Percentiles rank a stretch among this genome's conserved stretches.
Evolutionary conservation across 2,113 vertebrate genomes (phyloP).

Genomic region (Elanoides forficatus): DNA sequence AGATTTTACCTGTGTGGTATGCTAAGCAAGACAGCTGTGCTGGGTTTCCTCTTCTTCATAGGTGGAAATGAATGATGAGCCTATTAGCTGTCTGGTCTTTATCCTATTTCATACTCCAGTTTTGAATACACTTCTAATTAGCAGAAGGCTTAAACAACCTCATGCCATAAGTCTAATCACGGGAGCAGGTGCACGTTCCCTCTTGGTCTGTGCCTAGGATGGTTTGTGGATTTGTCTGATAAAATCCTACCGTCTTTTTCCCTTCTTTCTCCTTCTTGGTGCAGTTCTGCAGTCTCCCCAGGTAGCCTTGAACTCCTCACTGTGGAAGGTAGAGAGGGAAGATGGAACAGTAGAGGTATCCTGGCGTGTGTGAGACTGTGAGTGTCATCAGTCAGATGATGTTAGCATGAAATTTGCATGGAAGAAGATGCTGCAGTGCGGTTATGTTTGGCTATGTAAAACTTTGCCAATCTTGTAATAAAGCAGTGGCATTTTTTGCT

Average conservation of each 20-base stretch:
- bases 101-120: background rate
- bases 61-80: background rate
- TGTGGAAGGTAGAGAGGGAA: background rate
- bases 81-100: background rate
- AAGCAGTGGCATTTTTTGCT: background rate
- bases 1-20: background rate
- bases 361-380: background rate
- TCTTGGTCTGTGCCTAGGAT: background rate
- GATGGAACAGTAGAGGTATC: background rate
- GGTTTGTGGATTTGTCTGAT: background rate
- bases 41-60: background rate
- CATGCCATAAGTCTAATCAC: background rate
- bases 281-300: background rate
- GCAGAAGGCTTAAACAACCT: background rate
- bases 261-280: background rate
- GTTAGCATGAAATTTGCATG: background rate
- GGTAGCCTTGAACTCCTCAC: background rate
- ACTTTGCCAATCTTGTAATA: background rate
- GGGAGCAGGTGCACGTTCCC: background rate
- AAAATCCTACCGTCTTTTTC: background rate
- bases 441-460: background rate
- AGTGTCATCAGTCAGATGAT: background rate
- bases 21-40: background rate
- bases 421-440: background rate
- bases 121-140: background rate